Evolutionary conservation across 2,888 invertebrate genomes (phyloP), one percentile per base, ranked within the genome.

Genomic region (Neria commutata): DNA sequence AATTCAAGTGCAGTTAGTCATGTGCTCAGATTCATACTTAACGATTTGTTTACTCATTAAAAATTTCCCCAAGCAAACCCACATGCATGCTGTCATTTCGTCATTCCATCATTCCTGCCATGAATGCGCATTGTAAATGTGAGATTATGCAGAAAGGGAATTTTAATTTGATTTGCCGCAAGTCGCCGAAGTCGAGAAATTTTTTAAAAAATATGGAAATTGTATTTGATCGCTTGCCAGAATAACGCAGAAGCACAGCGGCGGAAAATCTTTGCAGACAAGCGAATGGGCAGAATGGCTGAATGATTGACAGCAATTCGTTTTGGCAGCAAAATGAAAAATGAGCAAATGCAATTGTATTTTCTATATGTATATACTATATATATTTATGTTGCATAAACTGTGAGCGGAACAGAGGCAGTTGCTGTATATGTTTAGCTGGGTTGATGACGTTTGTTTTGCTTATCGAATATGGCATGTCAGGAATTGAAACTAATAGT

Each of bases 241-340:
- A 50, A 42, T 25, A 24, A 17, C 40, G 33, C 40, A n/a, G 1
- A 56, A 56, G 50, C 25, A 48, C 55, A 46, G 37, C 23, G 25
- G 40, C 21, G 8, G 10, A 37, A 37, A 37, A 34, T 6, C 51
- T 14, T 4, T 4, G 3, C 72, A 72, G 74, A 76, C 71, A 75
- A 71, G 69, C 70, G 72, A 69, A 69, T 74, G n/a, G 76, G 70
- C 75, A 75, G 72, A 68, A 71, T n/a, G n/a, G n/a, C n/a, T n/a
- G n/a, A n/a, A n/a, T n/a, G n/a, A 74, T 71, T 75, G 76, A 74
- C 74, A 68, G 71, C 66, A 68, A n/a, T n/a, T n/a, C n/a, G n/a
- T n/a, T n/a, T n/a, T n/a, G n/a, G n/a, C n/a, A n/a, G n/a, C n/a
- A n/a, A n/a, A n/a, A n/a, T n/a, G n/a, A 64, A 75, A 37, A 37